A percentile compares a stretch with the other conserved stretches of the same genome.
These are phyloP conservation scores for Microctonus aethiopoides DNA, from an alignment of 2,888 invertebrate genomes.

Conservation along the genomic window DNA sequence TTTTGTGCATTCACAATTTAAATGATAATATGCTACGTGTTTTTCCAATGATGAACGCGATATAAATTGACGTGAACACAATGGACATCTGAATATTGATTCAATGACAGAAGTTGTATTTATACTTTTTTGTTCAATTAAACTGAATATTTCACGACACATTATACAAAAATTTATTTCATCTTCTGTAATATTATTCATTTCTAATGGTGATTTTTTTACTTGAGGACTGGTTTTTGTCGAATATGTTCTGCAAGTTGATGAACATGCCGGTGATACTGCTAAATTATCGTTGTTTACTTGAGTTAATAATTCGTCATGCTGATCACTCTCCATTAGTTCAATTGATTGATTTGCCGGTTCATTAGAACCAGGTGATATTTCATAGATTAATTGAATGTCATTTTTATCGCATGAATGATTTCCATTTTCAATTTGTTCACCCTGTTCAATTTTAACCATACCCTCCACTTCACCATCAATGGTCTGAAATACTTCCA, in stretches of 20 bases:
- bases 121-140: conserved; percentile 38
- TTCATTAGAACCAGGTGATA: neutral
- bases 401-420: neutral
- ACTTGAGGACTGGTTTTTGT: neutral
- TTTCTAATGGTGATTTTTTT: neutral
- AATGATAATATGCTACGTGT: conserved; percentile 43
- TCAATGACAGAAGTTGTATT: conserved; percentile 34
- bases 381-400: neutral
- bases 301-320: neutral
- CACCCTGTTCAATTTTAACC: neutral
- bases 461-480: neutral
- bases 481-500: neutral
- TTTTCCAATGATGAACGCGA: conserved; percentile 42
- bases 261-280: neutral
- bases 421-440: neutral
- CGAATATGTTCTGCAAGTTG: conserved; percentile 1
- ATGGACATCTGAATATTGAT: conserved; percentile 42
- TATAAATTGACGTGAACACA: conserved; percentile 43
- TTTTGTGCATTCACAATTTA: conserved; percentile 39
- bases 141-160: conserved; percentile 39
- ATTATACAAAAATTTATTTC: conserved; percentile 5
- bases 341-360: neutral
- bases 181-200: neutral
- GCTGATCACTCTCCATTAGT: neutral
- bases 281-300: neutral